Base-by-base conservation (phyloP, 2,888 invertebrate species). In the Standfussiana lucernea region DNA sequence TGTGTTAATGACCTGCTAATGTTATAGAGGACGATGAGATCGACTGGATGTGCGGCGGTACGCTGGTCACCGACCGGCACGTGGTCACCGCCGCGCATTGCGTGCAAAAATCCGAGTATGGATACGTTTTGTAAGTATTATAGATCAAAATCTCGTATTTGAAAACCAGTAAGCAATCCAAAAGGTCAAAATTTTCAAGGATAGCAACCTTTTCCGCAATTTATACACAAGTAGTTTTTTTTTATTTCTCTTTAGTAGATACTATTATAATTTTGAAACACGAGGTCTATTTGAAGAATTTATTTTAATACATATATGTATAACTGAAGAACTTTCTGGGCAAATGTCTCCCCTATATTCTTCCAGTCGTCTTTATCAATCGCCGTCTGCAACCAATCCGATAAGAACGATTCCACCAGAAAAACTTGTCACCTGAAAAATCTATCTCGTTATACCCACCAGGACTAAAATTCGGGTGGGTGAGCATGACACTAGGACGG, bases 71-170 rank as follows among this genome's bases (percentile, higher is more conserved):
- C 2, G 94, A 96, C 79, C 92, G 93, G 2, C 97, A 97, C 83
- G 93, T 97, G 42, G 85, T 97, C 62, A 97, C 97, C 0, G 97
- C 97, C 0, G 97, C 97, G 0, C 97, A 97, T 87, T 97, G 97
- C 88, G 93, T 97, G 5, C 89, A 91, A 11, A 88, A 90, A 0
- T 86, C 96, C n/a, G 95, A 96, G 62, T 95, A 97, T 32, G 96
- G 95, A 21, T 90, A 88, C 50, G 83, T 90, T 53, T 82, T 96
- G 96, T 96, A 84, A 93, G 95, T 91, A 59, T 18, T 28, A 2
- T 40, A 62, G 2, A 47, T 15, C 53, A 10, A 71, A 50, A 59
- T 70, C 69, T 80, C 13, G 75, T 75, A 76, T 70, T 65, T 50
- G 21, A 72, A 71, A 71, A 71, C 72, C 61, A 61, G 64, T 74